Conservation (phyloP, 2,113 vertebrate genomes). For the Lagenorhynchus albirostris region DNA sequence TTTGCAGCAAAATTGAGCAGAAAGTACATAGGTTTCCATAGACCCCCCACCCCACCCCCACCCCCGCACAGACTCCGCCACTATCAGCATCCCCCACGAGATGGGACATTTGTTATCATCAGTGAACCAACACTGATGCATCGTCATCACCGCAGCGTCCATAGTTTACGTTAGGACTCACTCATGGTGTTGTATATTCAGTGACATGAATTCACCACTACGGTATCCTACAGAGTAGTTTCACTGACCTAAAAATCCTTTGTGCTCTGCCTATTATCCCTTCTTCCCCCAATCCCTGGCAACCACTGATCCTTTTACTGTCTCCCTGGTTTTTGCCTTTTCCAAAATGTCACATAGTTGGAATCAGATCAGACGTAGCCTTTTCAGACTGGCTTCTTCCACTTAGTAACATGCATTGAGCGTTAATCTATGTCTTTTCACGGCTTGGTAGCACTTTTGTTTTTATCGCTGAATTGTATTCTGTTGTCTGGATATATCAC, state of each 20-base stretch:
- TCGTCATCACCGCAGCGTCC: not conserved
- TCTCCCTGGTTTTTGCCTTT: not conserved
- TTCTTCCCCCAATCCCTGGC: rapidly evolving
- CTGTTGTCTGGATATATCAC: not conserved
- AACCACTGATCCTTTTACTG: not conserved
- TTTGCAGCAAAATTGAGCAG: not conserved
- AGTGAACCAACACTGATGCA: rapidly evolving
- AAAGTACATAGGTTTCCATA: not conserved
- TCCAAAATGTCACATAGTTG: not conserved
- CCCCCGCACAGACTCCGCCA: rapidly evolving
- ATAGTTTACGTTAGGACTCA: rapidly evolving
- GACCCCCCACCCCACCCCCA: rapidly evolving
- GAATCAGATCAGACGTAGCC: not conserved
- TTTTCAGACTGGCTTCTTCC: not conserved
- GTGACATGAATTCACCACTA: rapidly evolving
- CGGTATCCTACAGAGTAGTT: rapidly evolving
- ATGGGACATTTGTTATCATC: not conserved
- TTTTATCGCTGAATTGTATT: not conserved
- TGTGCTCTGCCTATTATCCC: not conserved
- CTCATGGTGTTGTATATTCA: too few relatives aligned
- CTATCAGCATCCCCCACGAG: rapidly evolving
- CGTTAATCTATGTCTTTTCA: not conserved
- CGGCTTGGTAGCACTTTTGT: not conserved
- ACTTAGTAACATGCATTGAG: not conserved
- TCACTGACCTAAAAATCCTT: not conserved